A percentile compares a stretch with the other conserved stretches of the same genome.
phyloP scores from a whole-genome alignment of 1,140 invertebrate species.

The Neoseiulus cucumeris region DNA sequence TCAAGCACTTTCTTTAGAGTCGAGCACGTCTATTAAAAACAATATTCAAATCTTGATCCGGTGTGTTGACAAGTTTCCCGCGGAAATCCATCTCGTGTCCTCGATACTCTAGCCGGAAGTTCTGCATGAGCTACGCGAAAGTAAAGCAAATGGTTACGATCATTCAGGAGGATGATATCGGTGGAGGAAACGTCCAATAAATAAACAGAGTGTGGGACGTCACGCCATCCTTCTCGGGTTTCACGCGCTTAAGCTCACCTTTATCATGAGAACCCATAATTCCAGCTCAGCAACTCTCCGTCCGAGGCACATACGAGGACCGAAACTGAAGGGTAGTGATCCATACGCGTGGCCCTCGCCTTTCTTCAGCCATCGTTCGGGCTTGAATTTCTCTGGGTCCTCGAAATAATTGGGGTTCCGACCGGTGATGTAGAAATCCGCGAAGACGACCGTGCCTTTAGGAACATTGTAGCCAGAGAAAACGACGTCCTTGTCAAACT shows the following conservation, averaged over 20 bases:
- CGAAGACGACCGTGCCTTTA: constrained; percentile 32
- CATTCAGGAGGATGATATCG: too few species aligned
- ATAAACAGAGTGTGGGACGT: constrained; percentile 1
- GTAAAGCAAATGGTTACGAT: background rate
- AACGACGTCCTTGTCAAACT: constrained; percentile 22
- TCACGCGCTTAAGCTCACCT: constrained; percentile 12
- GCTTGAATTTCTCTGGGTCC: constrained; percentile 31
- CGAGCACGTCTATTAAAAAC: background rate
- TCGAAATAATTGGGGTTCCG: constrained; percentile 40
- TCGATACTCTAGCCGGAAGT: constrained; percentile 17
- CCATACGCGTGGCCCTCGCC: constrained; percentile 25
- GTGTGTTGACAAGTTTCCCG: constrained; percentile 1
- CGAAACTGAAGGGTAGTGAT: constrained; percentile 39
- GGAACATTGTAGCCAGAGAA: constrained; percentile 29
- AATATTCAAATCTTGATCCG: constrained; percentile 1
- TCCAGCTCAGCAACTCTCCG: constrained; percentile 18
- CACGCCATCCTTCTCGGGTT: constrained; percentile 11
- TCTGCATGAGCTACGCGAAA: constrained; percentile 15
- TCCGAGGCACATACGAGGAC: constrained; percentile 35
- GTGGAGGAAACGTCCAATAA: too few species aligned
- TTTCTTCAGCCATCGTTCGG: constrained; percentile 16
- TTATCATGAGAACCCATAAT: constrained; percentile 14
- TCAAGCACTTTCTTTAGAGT: too few species aligned
- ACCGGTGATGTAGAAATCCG: constrained; percentile 13
- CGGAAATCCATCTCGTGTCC: constrained; percentile 11